Conservation (phyloP, 2,888 invertebrate genomes). For the Sthenelais limicola region DNA sequence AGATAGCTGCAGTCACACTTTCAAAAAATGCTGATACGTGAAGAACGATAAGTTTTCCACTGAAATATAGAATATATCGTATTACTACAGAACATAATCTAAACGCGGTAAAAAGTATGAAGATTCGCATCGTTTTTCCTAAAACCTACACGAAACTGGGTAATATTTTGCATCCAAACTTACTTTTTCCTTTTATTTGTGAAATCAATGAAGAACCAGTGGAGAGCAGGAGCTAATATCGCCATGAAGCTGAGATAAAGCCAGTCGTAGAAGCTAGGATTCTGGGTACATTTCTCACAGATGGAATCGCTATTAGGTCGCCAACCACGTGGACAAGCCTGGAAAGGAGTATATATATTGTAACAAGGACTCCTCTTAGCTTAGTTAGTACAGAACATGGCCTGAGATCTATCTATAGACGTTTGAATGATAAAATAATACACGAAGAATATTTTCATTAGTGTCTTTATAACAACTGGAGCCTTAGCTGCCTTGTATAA, state of each 20-base stretch:
- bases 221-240: constrained; percentile 86
- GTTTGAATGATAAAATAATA: neutral
- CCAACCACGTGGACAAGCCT: constrained; percentile 78
- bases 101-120: neutral
- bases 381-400: neutral
- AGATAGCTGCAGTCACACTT: constrained; percentile 81
- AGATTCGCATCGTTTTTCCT: neutral
- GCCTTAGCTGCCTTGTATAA: too few relatives aligned
- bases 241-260: constrained; percentile 95
- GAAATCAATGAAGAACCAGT: constrained; percentile 91
- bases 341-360: constrained; percentile 40
- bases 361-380: neutral
- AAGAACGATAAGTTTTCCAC: constrained; percentile 81
- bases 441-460: too few relatives aligned
- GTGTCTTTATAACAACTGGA: too few relatives aligned
- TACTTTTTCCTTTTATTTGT: constrained; percentile 82
- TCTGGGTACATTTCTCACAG: constrained; percentile 83
- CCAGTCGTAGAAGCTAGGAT: constrained; percentile 90
- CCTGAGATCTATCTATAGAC: neutral
- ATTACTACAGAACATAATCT: neutral
- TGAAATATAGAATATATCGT: constrained; percentile 61
- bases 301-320: constrained; percentile 77
- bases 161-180: constrained; percentile 24
- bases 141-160: neutral
- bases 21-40: constrained; percentile 89